These are phyloP conservation scores for Xylocampa areola DNA, from an alignment of 2,888 invertebrate genomes.

Conservation along the genomic window DNA sequence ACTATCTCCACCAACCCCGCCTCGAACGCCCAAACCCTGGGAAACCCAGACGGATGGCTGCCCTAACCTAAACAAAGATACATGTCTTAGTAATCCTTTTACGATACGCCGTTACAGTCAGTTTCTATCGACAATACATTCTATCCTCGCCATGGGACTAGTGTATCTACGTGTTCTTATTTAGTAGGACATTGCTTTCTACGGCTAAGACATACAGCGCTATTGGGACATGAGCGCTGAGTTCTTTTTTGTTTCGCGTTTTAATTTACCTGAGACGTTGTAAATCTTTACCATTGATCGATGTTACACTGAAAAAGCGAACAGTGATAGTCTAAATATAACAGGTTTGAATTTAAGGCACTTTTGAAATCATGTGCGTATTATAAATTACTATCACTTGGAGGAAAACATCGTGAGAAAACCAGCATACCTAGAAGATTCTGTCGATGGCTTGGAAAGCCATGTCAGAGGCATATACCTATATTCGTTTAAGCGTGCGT, in stretches of 20 bases:
- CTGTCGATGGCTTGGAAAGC: no score
- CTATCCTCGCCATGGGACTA: slow-evolving; percentile 58
- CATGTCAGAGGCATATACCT: no score
- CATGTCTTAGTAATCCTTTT: slow-evolving; percentile 69
- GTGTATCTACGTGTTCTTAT: slow-evolving; percentile 37
- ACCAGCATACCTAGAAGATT: no score
- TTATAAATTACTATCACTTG: no score
- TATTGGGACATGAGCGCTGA: slow-evolving; percentile 5
- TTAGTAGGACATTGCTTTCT: slow-evolving; percentile 29
- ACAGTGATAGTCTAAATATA: not conserved
- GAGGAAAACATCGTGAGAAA: no score
- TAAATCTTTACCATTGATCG: not conserved
- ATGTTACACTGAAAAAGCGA: no score
- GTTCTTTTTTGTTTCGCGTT: slow-evolving; percentile 8
- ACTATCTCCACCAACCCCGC: no score
- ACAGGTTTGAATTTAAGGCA: no score
- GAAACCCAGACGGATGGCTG: no score
- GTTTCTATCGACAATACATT: slow-evolving; percentile 72
- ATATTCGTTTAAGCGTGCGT: no score
- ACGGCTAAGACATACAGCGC: slow-evolving; percentile 15
- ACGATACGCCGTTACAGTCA: slow-evolving; percentile 54
- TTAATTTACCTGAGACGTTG: slow-evolving; percentile 1
- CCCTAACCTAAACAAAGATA: slow-evolving; percentile 73
- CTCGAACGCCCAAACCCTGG: no score
- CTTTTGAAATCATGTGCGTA: no score